phyloP scores from a whole-genome alignment of 2,113 vertebrate species.

The Serinus canaria region DNA sequence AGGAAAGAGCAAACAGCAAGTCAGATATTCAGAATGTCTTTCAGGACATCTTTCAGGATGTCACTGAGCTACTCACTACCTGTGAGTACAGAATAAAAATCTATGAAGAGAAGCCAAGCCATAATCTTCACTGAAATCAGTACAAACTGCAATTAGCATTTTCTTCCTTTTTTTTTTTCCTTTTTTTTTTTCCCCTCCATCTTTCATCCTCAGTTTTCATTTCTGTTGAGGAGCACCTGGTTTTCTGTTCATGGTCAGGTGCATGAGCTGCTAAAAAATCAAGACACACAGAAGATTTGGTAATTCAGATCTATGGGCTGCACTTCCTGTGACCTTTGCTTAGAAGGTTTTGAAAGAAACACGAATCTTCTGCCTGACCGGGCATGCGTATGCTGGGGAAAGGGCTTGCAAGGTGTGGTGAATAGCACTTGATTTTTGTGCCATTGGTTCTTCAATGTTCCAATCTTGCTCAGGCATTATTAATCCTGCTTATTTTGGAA shows the following conservation, averaged over 20 bases:
- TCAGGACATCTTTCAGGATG: neutral
- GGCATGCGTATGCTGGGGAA: neutral
- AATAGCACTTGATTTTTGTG: neutral
- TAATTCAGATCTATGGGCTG: neutral
- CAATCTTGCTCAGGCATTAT: neutral
- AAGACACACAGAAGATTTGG: neutral
- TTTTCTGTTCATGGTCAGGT: neutral
- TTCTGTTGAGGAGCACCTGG: neutral
- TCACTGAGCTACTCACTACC: neutral
- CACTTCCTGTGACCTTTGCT: neutral
- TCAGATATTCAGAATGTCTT: neutral
- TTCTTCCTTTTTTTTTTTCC: neutral
- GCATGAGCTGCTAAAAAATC: neutral
- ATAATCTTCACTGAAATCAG: neutral
- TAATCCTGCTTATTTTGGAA: neutral
- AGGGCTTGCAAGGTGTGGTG: neutral
- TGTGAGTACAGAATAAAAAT: neutral
- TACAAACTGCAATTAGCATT: neutral
- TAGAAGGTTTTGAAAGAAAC: neutral
- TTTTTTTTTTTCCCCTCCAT: fast-evolving
- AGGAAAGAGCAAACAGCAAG: neutral
- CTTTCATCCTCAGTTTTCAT: neutral
- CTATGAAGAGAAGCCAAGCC: neutral
- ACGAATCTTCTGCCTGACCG: neutral
- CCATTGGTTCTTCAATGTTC: neutral